A percentile compares a stretch with the other conserved stretches of the same genome.
Conservation (phyloP, 2,888 invertebrate genomes). For the Dorcus hopei region DNA sequence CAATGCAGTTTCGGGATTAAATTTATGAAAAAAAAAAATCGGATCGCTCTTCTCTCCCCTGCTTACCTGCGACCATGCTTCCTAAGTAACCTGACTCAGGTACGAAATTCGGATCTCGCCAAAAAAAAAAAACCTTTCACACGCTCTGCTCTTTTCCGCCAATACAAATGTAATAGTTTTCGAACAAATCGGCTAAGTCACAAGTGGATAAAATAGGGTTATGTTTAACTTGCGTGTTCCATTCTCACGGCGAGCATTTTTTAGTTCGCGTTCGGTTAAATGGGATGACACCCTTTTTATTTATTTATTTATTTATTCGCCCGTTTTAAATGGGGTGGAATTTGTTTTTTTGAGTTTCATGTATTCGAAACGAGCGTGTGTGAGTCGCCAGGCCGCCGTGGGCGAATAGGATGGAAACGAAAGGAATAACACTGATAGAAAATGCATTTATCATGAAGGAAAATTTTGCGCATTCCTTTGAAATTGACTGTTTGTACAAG, state of each 20-base stretch:
- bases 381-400: too few species aligned
- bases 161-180: constrained; percentile 45
- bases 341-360: too few species aligned
- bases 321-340: too few species aligned
- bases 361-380: too few species aligned
- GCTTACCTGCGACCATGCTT: neutral
- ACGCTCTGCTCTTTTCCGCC: constrained; percentile 24
- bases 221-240: constrained; percentile 33
- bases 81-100: constrained; percentile 10
- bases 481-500: constrained; percentile 16
- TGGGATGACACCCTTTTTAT: neutral
- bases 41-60: neutral
- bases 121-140: constrained; percentile 35
- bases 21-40: constrained; percentile 16
- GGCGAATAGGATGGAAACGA: too few species aligned
- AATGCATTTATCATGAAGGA: constrained; percentile 17
- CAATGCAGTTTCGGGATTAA: constrained; percentile 44
- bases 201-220: constrained; percentile 43
- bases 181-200: constrained; percentile 47
- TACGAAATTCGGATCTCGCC: constrained; percentile 27
- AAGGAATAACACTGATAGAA: constrained; percentile 7
- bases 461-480: constrained; percentile 17
- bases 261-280: constrained; percentile 15
- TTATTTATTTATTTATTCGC: too few species aligned
- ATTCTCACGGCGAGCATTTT: constrained; percentile 13